These are phyloP conservation scores for Caenorhabditis zanzibari DNA, from an alignment of 2,888 invertebrate genomes.

Conservation along the genomic window DNA sequence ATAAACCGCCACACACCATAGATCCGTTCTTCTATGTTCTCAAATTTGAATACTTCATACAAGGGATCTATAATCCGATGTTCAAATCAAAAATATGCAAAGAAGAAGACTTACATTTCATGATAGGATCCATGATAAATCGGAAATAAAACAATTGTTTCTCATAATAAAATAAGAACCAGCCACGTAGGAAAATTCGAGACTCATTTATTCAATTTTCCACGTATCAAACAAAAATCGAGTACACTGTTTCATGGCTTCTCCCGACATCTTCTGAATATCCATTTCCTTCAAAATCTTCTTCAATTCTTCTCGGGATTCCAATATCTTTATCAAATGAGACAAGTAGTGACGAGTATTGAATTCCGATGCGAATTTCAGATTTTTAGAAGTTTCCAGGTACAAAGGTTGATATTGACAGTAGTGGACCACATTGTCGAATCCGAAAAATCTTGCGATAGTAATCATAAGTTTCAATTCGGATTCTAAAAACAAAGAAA, in stretches of 20 bases:
- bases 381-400: neutral
- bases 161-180: no score
- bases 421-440: neutral
- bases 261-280: neutral
- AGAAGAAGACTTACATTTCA: no score
- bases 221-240: neutral
- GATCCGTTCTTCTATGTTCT: no score
- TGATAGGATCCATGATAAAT: no score
- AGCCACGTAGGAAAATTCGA: neutral
- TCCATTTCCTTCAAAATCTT: neutral
- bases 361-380: neutral
- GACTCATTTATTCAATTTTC: neutral
- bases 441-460: neutral
- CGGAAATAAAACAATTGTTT: no score
- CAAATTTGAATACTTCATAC: no score
- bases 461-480: no score
- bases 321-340: neutral
- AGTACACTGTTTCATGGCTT: conserved; percentile 1
- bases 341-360: neutral
- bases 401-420: neutral
- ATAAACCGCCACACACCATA: no score
- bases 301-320: neutral
- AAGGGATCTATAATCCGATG: no score
- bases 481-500: no score
- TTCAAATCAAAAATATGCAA: no score